Conservation (phyloP, 2,113 vertebrate species). For the Gallinago undulata region DNA sequence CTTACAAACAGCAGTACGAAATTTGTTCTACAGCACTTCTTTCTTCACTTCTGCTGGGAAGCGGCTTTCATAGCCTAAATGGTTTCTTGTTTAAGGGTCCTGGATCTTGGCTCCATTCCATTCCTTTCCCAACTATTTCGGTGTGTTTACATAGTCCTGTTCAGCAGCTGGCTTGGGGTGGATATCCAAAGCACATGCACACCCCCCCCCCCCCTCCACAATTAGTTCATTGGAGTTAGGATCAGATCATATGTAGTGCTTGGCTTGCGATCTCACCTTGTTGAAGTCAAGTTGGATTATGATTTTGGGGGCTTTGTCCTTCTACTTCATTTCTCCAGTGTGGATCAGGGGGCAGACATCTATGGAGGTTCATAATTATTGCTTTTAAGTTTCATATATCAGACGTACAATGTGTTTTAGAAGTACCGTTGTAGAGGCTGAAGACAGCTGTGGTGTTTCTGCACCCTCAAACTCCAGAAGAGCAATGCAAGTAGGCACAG, state of each 20-base stretch:
- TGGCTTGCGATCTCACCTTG: not conserved
- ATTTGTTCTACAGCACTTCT: not conserved
- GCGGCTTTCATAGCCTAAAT: conserved; percentile 46
- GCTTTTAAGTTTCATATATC: not conserved
- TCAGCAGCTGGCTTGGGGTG: conserved; percentile 73
- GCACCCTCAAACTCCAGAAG: not conserved
- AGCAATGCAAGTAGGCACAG: not conserved
- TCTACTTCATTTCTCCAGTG: not conserved
- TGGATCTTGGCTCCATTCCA: conserved; percentile 63
- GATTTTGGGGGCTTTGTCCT: not conserved
- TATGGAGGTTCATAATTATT: accelerated
- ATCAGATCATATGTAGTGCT: not conserved
- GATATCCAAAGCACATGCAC: conserved; percentile 31
- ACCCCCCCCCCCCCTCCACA: too few species aligned
- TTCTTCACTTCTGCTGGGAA: not conserved
- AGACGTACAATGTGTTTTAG: not conserved
- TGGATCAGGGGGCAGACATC: accelerated
- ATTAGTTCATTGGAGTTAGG: conserved; percentile 57
- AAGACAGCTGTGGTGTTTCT: not conserved
- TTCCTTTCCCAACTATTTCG: conserved; percentile 18
- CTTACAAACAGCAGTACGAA: not conserved
- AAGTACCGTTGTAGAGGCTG: not conserved
- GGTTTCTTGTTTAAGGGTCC: conserved; percentile 60
- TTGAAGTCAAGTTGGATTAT: not conserved
- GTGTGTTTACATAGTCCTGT: conserved; percentile 34